A percentile compares a stretch with the other conserved stretches of the same genome.
Conservation (phyloP, 2,113 vertebrate species). For the Hypocryptadius cinnamomeus region DNA sequence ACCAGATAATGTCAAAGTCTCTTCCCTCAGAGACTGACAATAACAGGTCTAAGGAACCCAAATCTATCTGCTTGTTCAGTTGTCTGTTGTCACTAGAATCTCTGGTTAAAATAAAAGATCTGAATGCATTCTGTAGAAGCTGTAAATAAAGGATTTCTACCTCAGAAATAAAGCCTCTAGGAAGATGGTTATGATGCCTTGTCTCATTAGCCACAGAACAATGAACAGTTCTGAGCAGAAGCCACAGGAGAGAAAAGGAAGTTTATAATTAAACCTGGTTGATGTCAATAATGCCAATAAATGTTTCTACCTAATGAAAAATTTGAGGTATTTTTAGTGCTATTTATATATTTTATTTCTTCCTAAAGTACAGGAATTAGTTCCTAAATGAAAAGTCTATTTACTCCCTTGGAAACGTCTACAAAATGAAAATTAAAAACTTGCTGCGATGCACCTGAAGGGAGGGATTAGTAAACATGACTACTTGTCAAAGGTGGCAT, state of each 20-base stretch:
- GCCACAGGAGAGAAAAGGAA: constrained; percentile 60
- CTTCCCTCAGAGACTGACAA: constrained; percentile 21
- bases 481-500: constrained; percentile 63
- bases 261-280: constrained; percentile 50
- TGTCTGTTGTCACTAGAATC: constrained; percentile 54
- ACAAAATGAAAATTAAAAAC: constrained; percentile 63
- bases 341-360: constrained; percentile 75
- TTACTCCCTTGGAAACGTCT: constrained; percentile 67
- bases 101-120: constrained; percentile 48
- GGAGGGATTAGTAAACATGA: constrained; percentile 55
- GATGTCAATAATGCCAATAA: constrained; percentile 67
- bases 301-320: constrained; percentile 72
- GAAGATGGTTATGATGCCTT: constrained; percentile 29
- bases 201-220: constrained; percentile 3
- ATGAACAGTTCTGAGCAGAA: constrained; percentile 36
- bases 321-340: constrained; percentile 82
- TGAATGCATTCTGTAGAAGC: constrained; percentile 50
- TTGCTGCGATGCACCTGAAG: constrained; percentile 45
- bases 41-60: constrained; percentile 29
- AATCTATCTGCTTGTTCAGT: constrained; percentile 33
- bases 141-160: constrained; percentile 49
- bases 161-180: constrained; percentile 61
- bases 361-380: constrained; percentile 74
- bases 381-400: constrained; percentile 59
- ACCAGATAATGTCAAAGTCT: constrained; percentile 28